Evolutionary conservation across 2,888 invertebrate genomes (phyloP), one percentile per base, ranked within the genome.

Genomic region (Epiblema foenella): DNA sequence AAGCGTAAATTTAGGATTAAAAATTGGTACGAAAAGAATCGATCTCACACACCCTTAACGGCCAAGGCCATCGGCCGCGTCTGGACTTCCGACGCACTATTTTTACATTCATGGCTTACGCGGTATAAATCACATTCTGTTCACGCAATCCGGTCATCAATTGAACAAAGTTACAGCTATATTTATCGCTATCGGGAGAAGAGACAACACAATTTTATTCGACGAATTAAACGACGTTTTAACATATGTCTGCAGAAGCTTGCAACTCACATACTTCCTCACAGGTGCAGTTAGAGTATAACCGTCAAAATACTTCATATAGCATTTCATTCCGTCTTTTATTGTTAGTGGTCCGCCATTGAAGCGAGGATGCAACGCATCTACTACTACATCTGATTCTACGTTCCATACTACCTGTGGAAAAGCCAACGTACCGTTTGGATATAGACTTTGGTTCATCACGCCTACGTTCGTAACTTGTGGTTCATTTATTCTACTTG

Each of bases 31-130:
- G 15, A 46, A n/a, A 46, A 8, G n/a, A 46, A 46, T n/a, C n/a
- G n/a, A 15, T 42, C 42, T n/a, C 15, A 42, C 5, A 42, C 42
- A 42, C 84, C 18, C 85, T 84, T 75, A 82, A 5, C 75, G n/a
- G 49, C 4, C 18, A 18, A 18, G 15, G 49, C 0, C 3, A n/a
- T 46, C 7, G 5, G 15, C 7, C 33, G 15, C 46, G 1, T 20
- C 39, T 33, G 39, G 24, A 15, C 4, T 12, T 11, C 39, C 18
- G 18, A 39, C 37, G 37, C 33, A 37, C n/a, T n/a, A n/a, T 17
- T 17, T 15, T 37, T 17, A 33, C 37, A 17, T 57, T 9, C 57
- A 37, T 12, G 58, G 5, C 18, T 57, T 39, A 37, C 37, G 58
- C 37, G 12, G n/a, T 58, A 17, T 58, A 9, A 39, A 18, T 39